Evolutionary conservation across 2,797 vertebrate species (phyloP), one percentile per base, ranked within the genome.

Genomic region (Todus mexicanus): DNA sequence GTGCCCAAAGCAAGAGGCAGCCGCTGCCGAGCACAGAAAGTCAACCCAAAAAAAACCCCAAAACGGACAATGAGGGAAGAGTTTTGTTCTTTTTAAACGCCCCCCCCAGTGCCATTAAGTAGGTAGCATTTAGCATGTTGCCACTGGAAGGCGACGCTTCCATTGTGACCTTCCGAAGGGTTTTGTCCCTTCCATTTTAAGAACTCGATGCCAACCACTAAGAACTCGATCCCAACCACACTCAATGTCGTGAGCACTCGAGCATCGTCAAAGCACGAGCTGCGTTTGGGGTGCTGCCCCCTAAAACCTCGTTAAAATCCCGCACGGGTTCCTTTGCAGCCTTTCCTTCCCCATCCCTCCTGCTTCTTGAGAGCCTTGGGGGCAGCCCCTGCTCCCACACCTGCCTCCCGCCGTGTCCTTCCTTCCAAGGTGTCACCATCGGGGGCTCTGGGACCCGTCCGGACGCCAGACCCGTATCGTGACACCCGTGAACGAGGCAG

Each of bases 181-280:
- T 48, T 91, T 54, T 57, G 54, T 65, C 54, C 19, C 70, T 84
- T 77, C 54, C 25, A 27, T 57, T 87, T 29, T 57, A 72, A 72
- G 53, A 84, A 51, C 27, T 18, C 14, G 2, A 27, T 4, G 1
- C 56, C 38, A 70, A 4, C 66, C 43, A 6, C 59, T 57, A 72
- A 72, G 53, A 84, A 51, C 27, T 18, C 14, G 2, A 27, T 4
- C 1, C 56, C 38, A 70, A 4, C 66, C 43, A 6, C 59, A n/a
- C n/a, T n/a, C n/a, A n/a, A n/a, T 64, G 3, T 38, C 35, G 4
- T 3, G 37, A 69, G 7, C 1, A 1, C 61, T 57, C 14, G 3
- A 29, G n/a, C 69, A 33, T 59, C 84, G 5, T 15, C 4, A 1
- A 19, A 9, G 51, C 69, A 15, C 38, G 38, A n/a, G 51, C 53